A percentile compares a stretch with the other conserved stretches of the same genome.
Conservation (phyloP, 2,113 vertebrate genomes). For the Rattus rattus region DNA sequence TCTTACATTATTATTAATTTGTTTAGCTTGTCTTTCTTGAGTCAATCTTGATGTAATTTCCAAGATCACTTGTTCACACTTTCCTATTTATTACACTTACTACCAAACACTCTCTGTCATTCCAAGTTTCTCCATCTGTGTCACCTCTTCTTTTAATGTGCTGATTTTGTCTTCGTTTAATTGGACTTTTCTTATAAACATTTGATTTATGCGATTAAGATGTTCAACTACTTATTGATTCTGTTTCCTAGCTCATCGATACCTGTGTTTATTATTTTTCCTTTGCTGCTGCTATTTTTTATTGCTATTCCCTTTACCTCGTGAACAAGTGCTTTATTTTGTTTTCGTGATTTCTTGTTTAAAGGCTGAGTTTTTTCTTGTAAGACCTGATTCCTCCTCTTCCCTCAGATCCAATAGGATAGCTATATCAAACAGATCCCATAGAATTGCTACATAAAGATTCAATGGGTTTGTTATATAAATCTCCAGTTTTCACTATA, state of each 20-base stretch:
- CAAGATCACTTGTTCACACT: not conserved
- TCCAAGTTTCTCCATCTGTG: not conserved
- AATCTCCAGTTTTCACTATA: not conserved
- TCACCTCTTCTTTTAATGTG: not conserved
- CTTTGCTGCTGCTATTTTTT: not conserved
- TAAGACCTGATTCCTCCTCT: not conserved
- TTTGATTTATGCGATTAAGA: not conserved
- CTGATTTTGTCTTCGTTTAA: conserved; percentile 17
- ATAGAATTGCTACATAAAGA: not conserved
- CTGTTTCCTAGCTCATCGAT: not conserved
- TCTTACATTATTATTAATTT: conserved; percentile 9
- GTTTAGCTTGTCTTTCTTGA: not conserved
- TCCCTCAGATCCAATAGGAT: not conserved
- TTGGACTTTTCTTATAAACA: not conserved
- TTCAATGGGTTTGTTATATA: not conserved
- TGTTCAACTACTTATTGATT: conserved; percentile 26
- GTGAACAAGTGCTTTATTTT: not conserved
- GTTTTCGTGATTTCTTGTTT: conserved; percentile 22
- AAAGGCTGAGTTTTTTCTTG: not conserved
- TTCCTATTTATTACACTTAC: not conserved
- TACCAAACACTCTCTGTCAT: not conserved
- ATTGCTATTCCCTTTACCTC: not conserved
- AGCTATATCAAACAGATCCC: not conserved
- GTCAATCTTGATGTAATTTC: not conserved
- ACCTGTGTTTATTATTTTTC: not conserved